A percentile compares a stretch with the other conserved stretches of the same genome.
Conservation (phyloP, 2,113 vertebrate species). For the Ia io region DNA sequence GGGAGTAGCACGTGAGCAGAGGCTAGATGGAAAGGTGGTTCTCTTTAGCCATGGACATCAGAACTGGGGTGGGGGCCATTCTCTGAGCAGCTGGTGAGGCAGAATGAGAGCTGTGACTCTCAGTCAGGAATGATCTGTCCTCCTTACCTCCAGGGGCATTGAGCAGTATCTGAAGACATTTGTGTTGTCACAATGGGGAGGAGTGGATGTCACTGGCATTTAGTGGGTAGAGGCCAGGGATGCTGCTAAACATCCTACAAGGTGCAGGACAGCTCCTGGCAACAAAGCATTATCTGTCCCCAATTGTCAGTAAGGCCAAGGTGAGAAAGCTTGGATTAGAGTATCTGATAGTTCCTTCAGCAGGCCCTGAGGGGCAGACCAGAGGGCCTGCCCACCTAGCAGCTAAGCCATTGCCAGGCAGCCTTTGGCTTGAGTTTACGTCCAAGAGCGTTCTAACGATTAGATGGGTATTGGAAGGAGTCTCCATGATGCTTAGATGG, state of each 20-base stretch:
- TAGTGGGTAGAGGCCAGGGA: neutral
- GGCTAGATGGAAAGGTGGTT: neutral
- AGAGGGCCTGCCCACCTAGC: neutral
- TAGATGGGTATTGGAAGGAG: no score
- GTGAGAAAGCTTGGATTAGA: neutral
- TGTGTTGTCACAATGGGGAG: neutral
- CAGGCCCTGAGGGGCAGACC: neutral
- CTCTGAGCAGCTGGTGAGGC: neutral
- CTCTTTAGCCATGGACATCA: neutral
- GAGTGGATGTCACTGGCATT: neutral
- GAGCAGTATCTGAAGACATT: neutral
- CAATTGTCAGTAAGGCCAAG: neutral
- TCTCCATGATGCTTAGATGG: neutral
- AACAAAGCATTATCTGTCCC: neutral
- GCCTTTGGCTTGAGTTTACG: neutral
- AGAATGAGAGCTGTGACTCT: neutral
- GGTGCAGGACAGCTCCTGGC: neutral
- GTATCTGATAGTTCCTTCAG: neutral
- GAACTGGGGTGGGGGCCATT: neutral
- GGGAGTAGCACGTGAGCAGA: neutral
- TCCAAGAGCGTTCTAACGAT: neutral
- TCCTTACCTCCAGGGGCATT: neutral
- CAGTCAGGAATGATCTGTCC: no score
- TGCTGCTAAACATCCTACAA: neutral
- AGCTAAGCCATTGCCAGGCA: neutral